phyloP scores from a whole-genome alignment of 2,113 vertebrate species.

The Antennarius striatus region DNA sequence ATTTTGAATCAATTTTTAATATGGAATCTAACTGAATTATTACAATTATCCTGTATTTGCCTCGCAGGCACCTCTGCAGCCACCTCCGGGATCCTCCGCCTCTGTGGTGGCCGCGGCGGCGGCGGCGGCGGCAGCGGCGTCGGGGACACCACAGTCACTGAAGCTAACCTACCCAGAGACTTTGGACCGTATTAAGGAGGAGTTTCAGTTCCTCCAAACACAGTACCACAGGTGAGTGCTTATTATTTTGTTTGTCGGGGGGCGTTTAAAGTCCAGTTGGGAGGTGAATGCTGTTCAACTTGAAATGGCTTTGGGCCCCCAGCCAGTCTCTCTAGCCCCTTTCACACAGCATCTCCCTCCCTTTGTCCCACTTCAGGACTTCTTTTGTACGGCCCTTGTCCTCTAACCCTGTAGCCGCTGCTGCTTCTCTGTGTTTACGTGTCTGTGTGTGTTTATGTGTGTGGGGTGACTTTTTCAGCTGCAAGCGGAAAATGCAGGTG shows the following conservation, averaged over 20 bases:
- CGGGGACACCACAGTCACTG: constrained; percentile 85
- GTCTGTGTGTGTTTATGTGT: constrained; percentile 34
- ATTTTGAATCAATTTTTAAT: not conserved
- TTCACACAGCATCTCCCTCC: constrained; percentile 57
- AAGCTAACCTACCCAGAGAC: constrained; percentile 93
- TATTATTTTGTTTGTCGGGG: not conserved
- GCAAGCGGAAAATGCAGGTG: not conserved
- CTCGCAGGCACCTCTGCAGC: constrained; percentile 77
- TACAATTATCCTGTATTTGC: not conserved
- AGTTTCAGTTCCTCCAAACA: constrained; percentile 93
- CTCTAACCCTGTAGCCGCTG: constrained; percentile 54
- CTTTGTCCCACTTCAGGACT: constrained; percentile 66
- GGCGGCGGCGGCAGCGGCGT: constrained; percentile 77
- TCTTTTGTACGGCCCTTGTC: constrained; percentile 62
- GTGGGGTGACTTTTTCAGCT: constrained; percentile 11
- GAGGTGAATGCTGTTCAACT: no score
- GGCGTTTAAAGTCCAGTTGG: no score
- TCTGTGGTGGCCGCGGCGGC: constrained; percentile 81
- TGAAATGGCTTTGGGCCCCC: not conserved
- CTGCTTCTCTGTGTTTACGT: constrained; percentile 21
- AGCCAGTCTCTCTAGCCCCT: constrained; percentile 27
- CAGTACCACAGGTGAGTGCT: constrained; percentile 88
- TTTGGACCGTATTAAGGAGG: constrained; percentile 92
- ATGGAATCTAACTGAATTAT: not conserved
- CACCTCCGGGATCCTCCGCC: constrained; percentile 82